Evolutionary conservation across 2,797 vertebrate genomes (phyloP).

Genomic region (Lindbergichthys nudifrons): DNA sequence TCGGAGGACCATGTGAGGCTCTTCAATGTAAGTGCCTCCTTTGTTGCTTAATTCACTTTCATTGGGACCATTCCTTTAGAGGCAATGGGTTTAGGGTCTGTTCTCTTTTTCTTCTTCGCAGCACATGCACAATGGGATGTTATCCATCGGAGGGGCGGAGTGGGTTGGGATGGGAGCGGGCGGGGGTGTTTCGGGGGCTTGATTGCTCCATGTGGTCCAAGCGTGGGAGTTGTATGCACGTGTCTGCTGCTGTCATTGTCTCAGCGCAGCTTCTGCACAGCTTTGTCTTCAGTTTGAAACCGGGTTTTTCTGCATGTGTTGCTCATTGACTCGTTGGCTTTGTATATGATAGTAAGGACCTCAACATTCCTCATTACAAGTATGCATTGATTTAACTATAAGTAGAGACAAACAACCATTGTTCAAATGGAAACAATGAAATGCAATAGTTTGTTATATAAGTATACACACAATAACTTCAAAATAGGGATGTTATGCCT

Average conservation of each 20-base stretch:
- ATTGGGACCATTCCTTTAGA: conserved; percentile 46
- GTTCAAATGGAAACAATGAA: neutral
- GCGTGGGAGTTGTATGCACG: conserved; percentile 57
- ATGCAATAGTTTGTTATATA: neutral
- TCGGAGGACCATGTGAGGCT: conserved; percentile 76
- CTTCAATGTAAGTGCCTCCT: conserved; percentile 79
- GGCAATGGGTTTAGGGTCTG: conserved; percentile 38
- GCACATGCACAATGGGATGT: conserved; percentile 64
- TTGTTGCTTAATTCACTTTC: conserved; percentile 77
- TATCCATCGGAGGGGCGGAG: conserved; percentile 55
- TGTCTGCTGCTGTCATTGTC: conserved; percentile 61
- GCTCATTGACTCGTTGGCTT: neutral
- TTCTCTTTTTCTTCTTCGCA: neutral
- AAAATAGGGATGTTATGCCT: neutral
- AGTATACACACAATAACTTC: neutral
- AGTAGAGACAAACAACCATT: too few species aligned
- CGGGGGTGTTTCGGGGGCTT: conserved; percentile 43
- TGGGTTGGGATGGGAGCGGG: conserved; percentile 33
- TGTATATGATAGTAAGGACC: neutral
- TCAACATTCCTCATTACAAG: neutral
- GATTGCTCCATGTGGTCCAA: conserved; percentile 67
- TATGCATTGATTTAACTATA: neutral
- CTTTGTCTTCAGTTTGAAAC: conserved; percentile 29
- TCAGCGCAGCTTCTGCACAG: conserved; percentile 16
- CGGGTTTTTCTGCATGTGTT: neutral